Conservation (phyloP, 2,797 vertebrate species). For the Spinus olivaceus region DNA sequence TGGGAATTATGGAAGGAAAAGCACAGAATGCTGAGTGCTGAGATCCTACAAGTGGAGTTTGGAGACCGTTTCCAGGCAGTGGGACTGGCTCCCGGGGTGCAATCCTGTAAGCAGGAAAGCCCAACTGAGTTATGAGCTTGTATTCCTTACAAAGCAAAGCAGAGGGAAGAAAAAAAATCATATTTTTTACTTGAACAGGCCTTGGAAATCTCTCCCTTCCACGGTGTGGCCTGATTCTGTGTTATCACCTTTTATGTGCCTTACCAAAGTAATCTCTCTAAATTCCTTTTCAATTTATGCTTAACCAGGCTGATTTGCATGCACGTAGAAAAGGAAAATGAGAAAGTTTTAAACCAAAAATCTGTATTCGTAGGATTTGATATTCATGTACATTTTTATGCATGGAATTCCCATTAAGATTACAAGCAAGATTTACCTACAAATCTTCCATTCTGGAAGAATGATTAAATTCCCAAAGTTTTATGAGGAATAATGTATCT, state of each 20-base stretch:
- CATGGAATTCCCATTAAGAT: conserved; percentile 6
- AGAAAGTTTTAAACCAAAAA: conserved; percentile 26
- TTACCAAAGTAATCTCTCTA: conserved; percentile 8
- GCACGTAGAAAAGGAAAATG: conserved; percentile 17
- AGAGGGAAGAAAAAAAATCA: background rate
- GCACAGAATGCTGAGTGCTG: background rate
- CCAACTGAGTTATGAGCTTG: background rate
- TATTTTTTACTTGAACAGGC: background rate
- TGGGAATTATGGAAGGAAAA: background rate
- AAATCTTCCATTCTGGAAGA: background rate
- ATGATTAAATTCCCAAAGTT: conserved; percentile 7
- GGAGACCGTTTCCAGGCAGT: background rate
- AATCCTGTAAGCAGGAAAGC: background rate
- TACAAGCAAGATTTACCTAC: conserved; percentile 10
- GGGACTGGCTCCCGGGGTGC: background rate
- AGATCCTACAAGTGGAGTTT: background rate
- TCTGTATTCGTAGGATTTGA: conserved; percentile 6
- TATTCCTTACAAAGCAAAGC: background rate
- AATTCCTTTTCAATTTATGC: conserved; percentile 20
- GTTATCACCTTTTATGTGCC: background rate
- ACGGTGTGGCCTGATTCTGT: background rate
- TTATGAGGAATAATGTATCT: background rate
- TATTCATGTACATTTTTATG: background rate
- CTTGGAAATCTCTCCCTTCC: background rate
- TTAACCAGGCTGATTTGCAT: conserved; percentile 30